Evolutionary conservation across 2,797 vertebrate genomes (phyloP).

Genomic region (Xyrichtys novacula): DNA sequence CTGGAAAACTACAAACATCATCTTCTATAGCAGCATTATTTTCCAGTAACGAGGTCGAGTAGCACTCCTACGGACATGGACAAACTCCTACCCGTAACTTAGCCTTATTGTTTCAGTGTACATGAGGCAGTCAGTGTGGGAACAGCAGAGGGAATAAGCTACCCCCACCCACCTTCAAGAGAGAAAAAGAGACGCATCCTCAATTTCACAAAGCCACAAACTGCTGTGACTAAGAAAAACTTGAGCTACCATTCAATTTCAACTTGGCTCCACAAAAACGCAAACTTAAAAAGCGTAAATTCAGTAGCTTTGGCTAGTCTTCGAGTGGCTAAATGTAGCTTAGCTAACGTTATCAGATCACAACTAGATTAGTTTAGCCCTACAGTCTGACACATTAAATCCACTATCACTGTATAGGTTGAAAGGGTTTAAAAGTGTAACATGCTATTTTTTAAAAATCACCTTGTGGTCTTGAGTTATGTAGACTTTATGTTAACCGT

Average conservation of each 20-base stretch:
- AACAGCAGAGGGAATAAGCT: not conserved
- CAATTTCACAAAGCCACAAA: conserved; percentile 22
- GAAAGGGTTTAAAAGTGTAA: not conserved
- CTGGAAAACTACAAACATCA: no score
- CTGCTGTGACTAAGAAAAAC: not conserved
- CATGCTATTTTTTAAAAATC: not conserved
- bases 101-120: no score
- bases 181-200: conserved; percentile 24
- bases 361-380: conserved; percentile 29
- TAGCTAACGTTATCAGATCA: conserved; percentile 38
- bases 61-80: no score
- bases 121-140: no score
- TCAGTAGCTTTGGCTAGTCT: not conserved
- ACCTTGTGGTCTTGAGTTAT: not conserved
- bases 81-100: no score
- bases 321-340: conserved; percentile 62
- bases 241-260: not conserved
- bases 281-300: not conserved
- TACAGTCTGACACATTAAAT: not conserved
- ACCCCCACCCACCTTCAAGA: conserved; percentile 41
- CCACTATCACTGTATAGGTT: not conserved
- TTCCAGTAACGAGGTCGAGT: no score
- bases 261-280: not conserved
- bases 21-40: no score
- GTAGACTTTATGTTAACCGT: not conserved